phyloP scores from a whole-genome alignment of 2,888 invertebrate genomes.

The Cordylochernes scorpioides region DNA sequence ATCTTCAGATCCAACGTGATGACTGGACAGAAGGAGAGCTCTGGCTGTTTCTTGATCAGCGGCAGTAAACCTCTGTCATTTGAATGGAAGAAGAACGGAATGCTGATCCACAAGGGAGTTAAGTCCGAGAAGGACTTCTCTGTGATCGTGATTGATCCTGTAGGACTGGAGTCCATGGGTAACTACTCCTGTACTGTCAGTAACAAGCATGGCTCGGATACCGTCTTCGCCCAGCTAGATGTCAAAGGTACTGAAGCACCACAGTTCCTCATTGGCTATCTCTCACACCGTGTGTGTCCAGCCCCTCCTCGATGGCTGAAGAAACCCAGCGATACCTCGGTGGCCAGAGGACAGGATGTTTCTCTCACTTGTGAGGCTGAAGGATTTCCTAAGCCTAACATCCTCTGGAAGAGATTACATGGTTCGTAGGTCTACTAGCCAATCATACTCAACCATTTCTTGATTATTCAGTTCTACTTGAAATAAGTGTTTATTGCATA shows the following conservation, averaged over 20 bases:
- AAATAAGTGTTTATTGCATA: too few species aligned
- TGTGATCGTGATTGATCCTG: constrained; percentile 5
- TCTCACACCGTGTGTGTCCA: constrained; percentile 1
- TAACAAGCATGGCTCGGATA: constrained; percentile 2
- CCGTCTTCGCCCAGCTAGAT: constrained; percentile 3
- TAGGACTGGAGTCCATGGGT: constrained; percentile 2
- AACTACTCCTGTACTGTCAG: constrained; percentile 6
- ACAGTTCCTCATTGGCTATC: not conserved
- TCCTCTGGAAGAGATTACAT: constrained; percentile 7
- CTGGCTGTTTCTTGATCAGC: constrained; percentile 4
- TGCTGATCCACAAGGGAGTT: constrained; percentile 2
- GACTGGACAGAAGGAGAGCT: constrained; percentile 9
- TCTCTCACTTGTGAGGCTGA: constrained; percentile 4
- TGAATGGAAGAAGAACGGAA: constrained; percentile 7
- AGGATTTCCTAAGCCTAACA: constrained; percentile 7
- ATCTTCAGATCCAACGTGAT: too few species aligned
- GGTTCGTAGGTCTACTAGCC: too few species aligned
- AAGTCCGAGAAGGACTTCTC: constrained; percentile 5
- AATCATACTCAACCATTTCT: too few species aligned
- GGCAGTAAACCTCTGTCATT: constrained; percentile 6
- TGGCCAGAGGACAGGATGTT: constrained; percentile 5
- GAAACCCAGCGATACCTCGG: constrained; percentile 8
- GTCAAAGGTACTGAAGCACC: constrained; percentile 4
- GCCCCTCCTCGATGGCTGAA: constrained; percentile 10
- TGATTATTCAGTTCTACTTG: too few species aligned